phyloP scores from a whole-genome alignment of 2,113 vertebrate genomes.

The Strix uralensis region DNA sequence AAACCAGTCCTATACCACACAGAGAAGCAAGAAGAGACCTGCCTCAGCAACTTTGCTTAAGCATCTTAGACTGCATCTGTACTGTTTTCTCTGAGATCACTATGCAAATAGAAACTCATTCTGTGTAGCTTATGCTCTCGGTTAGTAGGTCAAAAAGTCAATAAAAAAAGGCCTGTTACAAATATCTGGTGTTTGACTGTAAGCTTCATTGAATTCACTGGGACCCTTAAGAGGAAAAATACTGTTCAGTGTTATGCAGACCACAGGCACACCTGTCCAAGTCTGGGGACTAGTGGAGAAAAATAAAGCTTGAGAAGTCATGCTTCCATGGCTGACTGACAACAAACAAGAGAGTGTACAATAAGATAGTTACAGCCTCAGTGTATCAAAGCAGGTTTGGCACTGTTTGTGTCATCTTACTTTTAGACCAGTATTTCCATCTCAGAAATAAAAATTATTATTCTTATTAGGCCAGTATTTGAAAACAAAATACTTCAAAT shows the following conservation, averaged over 20 bases:
- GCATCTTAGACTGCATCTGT: not conserved
- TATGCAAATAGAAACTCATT: not conserved
- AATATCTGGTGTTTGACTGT: not conserved
- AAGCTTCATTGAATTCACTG: not conserved
- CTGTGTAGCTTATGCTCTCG: not conserved
- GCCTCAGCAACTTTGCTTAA: not conserved
- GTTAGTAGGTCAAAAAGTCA: not conserved
- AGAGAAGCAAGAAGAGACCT: not conserved
- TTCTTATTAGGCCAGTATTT: not conserved
- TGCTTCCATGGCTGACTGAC: not conserved
- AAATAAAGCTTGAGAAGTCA: not conserved
- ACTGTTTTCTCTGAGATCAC: not conserved
- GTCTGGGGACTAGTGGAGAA: not conserved
- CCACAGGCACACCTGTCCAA: not conserved
- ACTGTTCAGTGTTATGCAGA: not conserved
- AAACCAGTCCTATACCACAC: not conserved
- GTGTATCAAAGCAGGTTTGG: not conserved
- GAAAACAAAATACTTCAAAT: not conserved
- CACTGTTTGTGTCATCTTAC: not conserved
- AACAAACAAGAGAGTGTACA: not conserved
- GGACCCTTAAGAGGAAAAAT: not conserved
- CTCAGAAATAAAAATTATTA: not conserved
- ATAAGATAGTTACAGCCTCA: not conserved
- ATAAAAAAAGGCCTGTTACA: not conserved
- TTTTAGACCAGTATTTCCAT: not conserved